These are phyloP conservation scores for Lepidochrysops patricia DNA, from an alignment of 2,888 invertebrate genomes.

Conservation along the genomic window DNA sequence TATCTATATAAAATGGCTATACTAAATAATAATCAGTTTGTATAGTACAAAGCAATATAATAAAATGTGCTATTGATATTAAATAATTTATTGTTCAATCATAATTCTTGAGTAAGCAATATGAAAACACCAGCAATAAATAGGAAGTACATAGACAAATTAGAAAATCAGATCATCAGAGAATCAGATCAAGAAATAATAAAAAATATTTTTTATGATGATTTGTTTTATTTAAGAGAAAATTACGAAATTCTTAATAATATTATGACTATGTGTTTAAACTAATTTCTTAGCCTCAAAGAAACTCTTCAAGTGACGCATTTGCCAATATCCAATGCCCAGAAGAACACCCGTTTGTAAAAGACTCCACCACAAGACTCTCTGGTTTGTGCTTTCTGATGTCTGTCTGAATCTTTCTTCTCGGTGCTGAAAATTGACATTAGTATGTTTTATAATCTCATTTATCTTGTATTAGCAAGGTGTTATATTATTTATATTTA, in stretches of 20 bases:
- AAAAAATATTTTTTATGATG: background rate
- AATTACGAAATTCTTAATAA: conserved; percentile 9
- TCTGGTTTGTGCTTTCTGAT: conserved; percentile 96
- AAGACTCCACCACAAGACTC: conserved; percentile 97
- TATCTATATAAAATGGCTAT: too few relatives aligned
- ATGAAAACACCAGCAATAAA: background rate
- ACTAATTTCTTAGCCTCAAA: conserved; percentile 99
- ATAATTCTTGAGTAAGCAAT: background rate
- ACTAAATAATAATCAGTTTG: too few relatives aligned
- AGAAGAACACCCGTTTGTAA: conserved; percentile 93
- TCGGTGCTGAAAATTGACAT: conserved; percentile 88
- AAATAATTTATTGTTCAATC: background rate
- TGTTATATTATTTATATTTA: too few relatives aligned
- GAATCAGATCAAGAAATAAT: background rate
- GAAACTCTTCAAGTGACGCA: conserved; percentile 98
- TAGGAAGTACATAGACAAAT: background rate
- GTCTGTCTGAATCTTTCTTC: conserved; percentile 98
- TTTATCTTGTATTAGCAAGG: too few relatives aligned
- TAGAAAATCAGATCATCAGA: conserved; percentile 8
- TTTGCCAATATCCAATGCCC: conserved; percentile 98
- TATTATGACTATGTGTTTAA: conserved; percentile 50
- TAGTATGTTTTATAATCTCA: too few relatives aligned
- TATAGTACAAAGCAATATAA: background rate
- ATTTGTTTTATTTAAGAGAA: conserved; percentile 16
- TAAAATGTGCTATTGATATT: background rate